Base-by-base conservation (phyloP, 2,797 vertebrate genomes). In the Lindbergichthys nudifrons region DNA sequence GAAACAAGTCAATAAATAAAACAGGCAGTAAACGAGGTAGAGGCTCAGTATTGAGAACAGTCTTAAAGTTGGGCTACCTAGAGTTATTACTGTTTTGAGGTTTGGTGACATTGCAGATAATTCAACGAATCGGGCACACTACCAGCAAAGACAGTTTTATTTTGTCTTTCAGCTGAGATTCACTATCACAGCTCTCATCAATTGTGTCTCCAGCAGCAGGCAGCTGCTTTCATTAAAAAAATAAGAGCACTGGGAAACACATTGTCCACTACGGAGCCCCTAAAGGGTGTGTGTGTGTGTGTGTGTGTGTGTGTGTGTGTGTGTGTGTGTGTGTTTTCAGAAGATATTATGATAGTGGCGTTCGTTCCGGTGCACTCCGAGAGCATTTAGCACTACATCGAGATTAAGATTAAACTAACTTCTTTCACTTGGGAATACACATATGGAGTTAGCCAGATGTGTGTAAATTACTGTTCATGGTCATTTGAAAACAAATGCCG, bases 1-100 rank as follows among this genome's bases (percentile, higher is more conserved):
- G 9, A 61, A 60, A 48, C 11, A 13, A 52, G 39, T 60, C 62
- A 12, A 65, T 68, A 46, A 74, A 51, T 46, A 19, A 56, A 73
- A 41, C 26, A 5, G 26, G 56, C 53, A 60, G 67, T 32, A 39
- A 75, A 65, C 23, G 42, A 65, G 19, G 42, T 13, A 3, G 10
- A 50, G 32, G 36, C 23, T 72, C 36, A 19, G 59, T 52, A 36
- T 9, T 26, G 50, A 23, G n/a, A 61, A 21, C 3, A 0, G 36
- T 39, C n/a, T 32, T 43, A 18, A 56, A 66, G 32, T 36, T 6
- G 8, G 32, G 53, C 16, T 32, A 39, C 53, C 21, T 19, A 61
- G 10, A 18, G 41, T 8, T 13, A 8, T 18, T 3, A 39, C n/a
- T 5, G 47, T 57, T 52, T 73, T 26, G 61, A 66, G 60, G 46